Conservation (phyloP, 2,113 vertebrate species). For the Myotis davidii region DNA sequence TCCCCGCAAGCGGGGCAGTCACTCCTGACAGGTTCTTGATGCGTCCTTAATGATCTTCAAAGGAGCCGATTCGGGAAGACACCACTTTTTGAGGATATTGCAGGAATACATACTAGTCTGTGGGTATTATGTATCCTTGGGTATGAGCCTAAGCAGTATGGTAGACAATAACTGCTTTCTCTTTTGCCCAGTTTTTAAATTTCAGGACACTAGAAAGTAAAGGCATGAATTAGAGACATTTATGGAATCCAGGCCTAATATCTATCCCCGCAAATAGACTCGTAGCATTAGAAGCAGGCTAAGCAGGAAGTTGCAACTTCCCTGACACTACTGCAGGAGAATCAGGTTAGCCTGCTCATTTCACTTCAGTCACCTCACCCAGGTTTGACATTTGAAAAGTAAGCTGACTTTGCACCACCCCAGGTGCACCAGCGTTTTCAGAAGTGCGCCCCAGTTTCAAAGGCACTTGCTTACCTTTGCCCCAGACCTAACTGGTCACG, state of each 20-base stretch:
- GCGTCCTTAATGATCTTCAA: neutral
- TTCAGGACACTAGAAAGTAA: neutral
- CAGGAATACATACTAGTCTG: neutral
- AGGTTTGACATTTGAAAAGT: neutral
- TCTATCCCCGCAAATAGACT: neutral
- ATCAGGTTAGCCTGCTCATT: neutral
- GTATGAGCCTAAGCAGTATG: neutral
- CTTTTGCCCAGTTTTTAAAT: neutral
- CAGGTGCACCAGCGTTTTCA: neutral
- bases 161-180: neutral
- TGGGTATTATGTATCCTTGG: neutral
- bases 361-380: neutral
- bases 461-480: neutral
- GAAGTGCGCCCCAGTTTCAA: neutral
- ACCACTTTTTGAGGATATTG: neutral
- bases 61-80: neutral
- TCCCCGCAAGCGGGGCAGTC: neutral
- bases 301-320: neutral
- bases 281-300: neutral
- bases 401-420: neutral
- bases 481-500: too few relatives aligned
- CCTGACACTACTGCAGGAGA: neutral
- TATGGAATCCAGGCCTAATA: neutral
- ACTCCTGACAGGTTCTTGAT: fast-evolving
- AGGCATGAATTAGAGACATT: neutral